phyloP scores from a whole-genome alignment of 2,797 vertebrate genomes.

The Centroberyx gerrardi region DNA sequence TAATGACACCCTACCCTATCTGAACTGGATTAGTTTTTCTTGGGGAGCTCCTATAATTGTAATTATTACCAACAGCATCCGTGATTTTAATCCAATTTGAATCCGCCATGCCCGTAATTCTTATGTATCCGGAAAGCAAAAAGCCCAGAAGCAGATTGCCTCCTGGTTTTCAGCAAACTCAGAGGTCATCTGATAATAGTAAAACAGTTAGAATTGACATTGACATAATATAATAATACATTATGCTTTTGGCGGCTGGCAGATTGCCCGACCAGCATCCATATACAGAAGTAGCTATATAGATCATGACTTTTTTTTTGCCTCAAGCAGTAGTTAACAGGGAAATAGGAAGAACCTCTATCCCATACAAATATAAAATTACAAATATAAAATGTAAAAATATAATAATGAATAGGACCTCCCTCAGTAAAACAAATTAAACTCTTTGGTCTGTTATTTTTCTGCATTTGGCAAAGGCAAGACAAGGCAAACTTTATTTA shows the following conservation, averaged over 20 bases:
- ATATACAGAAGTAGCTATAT: too few species aligned
- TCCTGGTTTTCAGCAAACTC: background rate
- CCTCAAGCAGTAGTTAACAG: too few species aligned
- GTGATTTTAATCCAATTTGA: slow-evolving; percentile 35
- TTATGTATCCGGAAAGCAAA: slow-evolving; percentile 32
- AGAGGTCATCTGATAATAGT: background rate
- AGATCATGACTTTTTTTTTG: too few species aligned
- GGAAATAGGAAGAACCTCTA: background rate
- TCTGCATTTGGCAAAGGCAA: slow-evolving; percentile 58
- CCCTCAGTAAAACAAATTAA: slow-evolving; percentile 18
- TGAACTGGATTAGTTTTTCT: slow-evolving; percentile 55
- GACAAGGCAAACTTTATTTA: background rate
- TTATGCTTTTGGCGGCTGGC: background rate
- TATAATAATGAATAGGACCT: background rate
- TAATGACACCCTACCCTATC: slow-evolving; percentile 49
- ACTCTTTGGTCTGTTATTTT: slow-evolving; percentile 16
- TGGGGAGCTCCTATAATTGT: slow-evolving; percentile 47
- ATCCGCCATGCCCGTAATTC: slow-evolving; percentile 4
- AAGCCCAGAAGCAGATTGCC: background rate
- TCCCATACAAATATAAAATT: background rate
- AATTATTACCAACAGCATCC: slow-evolving; percentile 60
- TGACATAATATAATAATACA: background rate
- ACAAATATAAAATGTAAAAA: background rate
- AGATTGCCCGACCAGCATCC: background rate
- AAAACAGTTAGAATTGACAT: background rate